These are phyloP conservation scores for Lymantria dispar DNA, from an alignment of 2,888 invertebrate species.

Conservation along the genomic window DNA sequence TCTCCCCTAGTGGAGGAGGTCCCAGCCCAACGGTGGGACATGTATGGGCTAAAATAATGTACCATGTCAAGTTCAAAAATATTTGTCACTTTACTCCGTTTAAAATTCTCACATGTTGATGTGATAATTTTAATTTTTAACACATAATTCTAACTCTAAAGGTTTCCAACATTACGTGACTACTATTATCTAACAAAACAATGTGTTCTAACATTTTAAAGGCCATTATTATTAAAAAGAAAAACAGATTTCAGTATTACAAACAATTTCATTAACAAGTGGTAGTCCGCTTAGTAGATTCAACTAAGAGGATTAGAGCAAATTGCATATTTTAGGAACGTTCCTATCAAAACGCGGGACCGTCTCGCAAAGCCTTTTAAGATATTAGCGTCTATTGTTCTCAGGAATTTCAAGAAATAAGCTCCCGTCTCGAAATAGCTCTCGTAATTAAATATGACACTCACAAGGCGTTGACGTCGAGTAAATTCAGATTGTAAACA, in stretches of 20 bases:
- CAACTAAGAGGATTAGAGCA: background rate
- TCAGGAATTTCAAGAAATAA: constrained; percentile 22
- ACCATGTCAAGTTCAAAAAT: no score
- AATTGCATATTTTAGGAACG: constrained; percentile 21
- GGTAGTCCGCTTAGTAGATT: background rate
- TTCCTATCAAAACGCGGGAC: constrained; percentile 25
- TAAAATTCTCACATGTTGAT: no score
- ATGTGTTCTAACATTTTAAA: no score
- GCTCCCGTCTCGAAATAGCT: constrained; percentile 15
- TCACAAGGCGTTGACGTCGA: constrained; percentile 9
- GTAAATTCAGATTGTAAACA: constrained; percentile 6
- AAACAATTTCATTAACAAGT: background rate
- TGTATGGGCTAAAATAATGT: no score
- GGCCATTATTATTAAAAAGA: background rate
- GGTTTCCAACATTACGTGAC: no score
- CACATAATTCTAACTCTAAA: no score
- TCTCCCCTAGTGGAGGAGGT: no score
- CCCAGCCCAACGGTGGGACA: no score
- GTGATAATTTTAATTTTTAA: no score
- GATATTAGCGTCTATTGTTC: constrained; percentile 34
- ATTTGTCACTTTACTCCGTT: no score
- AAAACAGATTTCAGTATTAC: background rate
- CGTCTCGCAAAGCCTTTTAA: constrained; percentile 33
- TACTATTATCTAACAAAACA: no score
- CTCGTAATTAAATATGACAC: constrained; percentile 31